Percentiles rank a stretch among this genome's conserved stretches.
phyloP scores from a whole-genome alignment of 2,797 vertebrate genomes.

The Pelodytes ibericus region DNA sequence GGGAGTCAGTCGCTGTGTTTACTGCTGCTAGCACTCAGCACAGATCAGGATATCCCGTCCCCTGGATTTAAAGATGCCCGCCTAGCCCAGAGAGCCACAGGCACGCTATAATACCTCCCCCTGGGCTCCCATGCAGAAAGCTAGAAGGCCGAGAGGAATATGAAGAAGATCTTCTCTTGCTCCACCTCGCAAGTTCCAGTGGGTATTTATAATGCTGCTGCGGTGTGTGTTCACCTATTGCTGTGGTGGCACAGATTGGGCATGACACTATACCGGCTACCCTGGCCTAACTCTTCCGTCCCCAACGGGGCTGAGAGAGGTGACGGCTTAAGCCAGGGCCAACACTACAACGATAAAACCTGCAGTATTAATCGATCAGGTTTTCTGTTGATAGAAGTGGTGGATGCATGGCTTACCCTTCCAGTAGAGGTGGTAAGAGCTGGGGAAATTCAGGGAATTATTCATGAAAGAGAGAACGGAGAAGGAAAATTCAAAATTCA shows the following conservation, averaged over 20 bases:
- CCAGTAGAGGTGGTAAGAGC: not conserved
- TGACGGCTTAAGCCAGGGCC: not conserved
- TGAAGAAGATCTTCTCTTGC: slow-evolving; percentile 50
- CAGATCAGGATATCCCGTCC: not conserved
- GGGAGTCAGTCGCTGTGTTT: slow-evolving; percentile 11
- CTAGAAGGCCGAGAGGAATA: not conserved
- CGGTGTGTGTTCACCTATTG: not conserved
- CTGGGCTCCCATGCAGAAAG: not conserved
- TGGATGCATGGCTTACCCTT: not conserved
- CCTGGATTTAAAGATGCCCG: not conserved
- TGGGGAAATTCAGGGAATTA: no score
- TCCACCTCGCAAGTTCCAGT: slow-evolving; percentile 46
- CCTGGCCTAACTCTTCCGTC: no score
- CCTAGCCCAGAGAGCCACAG: not conserved
- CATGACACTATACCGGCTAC: no score
- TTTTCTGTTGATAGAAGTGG: not conserved
- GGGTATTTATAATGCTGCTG: slow-evolving; percentile 1
- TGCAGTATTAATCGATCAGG: not conserved
- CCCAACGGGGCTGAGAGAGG: not conserved
- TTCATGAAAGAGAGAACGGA: no score
- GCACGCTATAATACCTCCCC: not conserved
- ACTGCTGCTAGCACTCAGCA: not conserved
- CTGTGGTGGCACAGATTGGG: no score
- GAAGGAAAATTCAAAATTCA: no score
- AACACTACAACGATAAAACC: not conserved